These are phyloP conservation scores for Cataglyphis hispanica DNA, from an alignment of 1,140 invertebrate genomes.

Conservation along the genomic window DNA sequence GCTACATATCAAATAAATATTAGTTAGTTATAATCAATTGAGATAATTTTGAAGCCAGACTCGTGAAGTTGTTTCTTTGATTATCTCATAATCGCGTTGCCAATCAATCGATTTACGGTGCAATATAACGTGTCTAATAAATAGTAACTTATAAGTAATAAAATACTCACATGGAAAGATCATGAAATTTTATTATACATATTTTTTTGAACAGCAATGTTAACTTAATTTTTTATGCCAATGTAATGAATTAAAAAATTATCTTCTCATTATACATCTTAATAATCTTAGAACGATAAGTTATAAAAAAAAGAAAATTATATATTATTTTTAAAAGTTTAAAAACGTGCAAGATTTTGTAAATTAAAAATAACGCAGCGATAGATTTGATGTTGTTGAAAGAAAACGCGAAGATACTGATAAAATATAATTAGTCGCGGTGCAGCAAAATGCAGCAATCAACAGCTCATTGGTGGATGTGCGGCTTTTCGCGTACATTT, in stretches of 20 bases:
- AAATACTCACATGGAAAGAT: background rate
- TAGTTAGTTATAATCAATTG: constrained; percentile 62
- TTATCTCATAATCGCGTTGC: constrained; percentile 38
- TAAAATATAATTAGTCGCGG: constrained; percentile 15
- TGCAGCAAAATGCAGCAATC: constrained; percentile 59
- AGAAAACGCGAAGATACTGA: background rate
- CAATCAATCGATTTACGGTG: constrained; percentile 36
- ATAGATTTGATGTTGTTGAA: background rate
- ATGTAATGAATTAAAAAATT: background rate
- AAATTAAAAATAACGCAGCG: background rate
- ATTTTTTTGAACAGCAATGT: background rate
- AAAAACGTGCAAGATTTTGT: background rate
- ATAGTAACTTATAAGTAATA: constrained; percentile 2
- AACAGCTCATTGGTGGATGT: constrained; percentile 67
- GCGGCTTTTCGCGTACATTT: constrained; percentile 53
- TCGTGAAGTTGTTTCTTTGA: constrained; percentile 14
- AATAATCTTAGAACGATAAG: background rate
- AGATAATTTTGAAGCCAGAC: constrained; percentile 40
- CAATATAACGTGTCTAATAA: background rate
- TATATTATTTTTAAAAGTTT: background rate
- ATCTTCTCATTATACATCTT: background rate
- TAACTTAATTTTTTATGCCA: background rate
- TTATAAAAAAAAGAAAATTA: background rate
- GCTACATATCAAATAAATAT: constrained; percentile 62
- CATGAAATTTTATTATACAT: background rate